Percentiles rank a stretch among this genome's conserved stretches.
Evolutionary conservation across 2,888 invertebrate species (phyloP).

Genomic region (Tenthredo notha): DNA sequence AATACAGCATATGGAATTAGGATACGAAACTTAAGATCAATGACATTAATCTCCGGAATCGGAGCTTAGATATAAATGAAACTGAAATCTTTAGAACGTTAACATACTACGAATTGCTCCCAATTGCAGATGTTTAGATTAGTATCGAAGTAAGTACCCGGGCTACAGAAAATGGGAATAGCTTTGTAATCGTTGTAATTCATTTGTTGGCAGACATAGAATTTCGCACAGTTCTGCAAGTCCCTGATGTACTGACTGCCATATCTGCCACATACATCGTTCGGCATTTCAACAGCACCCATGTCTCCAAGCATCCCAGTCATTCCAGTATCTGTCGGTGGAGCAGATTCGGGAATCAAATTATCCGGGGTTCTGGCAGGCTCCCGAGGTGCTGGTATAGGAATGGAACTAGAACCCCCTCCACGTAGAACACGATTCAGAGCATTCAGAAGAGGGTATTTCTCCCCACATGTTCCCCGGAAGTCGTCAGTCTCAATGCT

Average conservation of each 20-base stretch:
- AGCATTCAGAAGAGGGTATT: constrained; percentile 80
- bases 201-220: constrained; percentile 77
- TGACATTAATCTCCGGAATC: not conserved
- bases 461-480: constrained; percentile 82
- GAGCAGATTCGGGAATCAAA: not conserved
- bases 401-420: not conserved
- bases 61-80: not conserved
- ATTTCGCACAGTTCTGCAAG: constrained; percentile 76
- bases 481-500: constrained; percentile 91
- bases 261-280: constrained; percentile 66
- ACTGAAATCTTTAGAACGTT: not conserved
- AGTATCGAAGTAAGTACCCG: constrained; percentile 76
- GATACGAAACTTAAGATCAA: not conserved
- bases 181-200: not conserved
- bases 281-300: not conserved
- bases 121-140: constrained; percentile 76
- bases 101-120: constrained; percentile 66
- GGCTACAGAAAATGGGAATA: constrained; percentile 73
- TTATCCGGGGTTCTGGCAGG: constrained; percentile 26
- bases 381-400: constrained; percentile 64
- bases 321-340: constrained; percentile 34
- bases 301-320: constrained; percentile 27
- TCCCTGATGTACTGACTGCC: constrained; percentile 73
- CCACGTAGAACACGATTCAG: not conserved
- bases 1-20: not conserved